These are phyloP conservation scores for Aldrovandia affinis DNA, from an alignment of 2,797 vertebrate species.

Conservation along the genomic window DNA sequence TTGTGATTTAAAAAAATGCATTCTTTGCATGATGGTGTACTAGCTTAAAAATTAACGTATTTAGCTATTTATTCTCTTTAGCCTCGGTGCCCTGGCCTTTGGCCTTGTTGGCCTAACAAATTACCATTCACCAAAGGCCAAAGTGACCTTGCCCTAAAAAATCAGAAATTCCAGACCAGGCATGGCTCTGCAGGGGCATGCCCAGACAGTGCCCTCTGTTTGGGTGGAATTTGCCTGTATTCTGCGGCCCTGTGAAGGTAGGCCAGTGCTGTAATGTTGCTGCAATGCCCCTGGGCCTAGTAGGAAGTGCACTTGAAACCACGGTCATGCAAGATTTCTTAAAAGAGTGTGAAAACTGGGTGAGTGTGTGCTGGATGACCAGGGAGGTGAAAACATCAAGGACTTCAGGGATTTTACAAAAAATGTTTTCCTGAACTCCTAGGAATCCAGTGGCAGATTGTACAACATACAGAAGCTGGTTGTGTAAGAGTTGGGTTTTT, in stretches of 20 bases:
- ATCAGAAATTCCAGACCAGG: no score
- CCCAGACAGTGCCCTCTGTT: not conserved
- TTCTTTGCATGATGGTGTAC: no score
- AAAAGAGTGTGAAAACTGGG: not conserved
- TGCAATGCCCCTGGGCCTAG: no score
- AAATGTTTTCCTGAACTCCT: not conserved
- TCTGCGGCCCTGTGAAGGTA: not conserved
- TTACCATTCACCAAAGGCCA: no score
- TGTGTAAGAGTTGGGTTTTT: not conserved
- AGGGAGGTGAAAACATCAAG: not conserved
- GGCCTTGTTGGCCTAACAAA: no score
- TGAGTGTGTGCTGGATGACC: not conserved
- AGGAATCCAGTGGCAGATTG: not conserved
- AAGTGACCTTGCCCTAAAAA: no score
- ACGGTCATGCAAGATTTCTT: not conserved
- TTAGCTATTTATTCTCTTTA: no score
- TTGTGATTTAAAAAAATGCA: no score
- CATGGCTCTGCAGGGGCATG: not conserved
- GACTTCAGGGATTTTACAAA: not conserved
- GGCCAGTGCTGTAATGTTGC: not conserved
- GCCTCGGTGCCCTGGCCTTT: no score
- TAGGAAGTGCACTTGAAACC: not conserved
- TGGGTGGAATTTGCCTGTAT: not conserved
- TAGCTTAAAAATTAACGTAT: no score
- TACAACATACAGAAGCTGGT: not conserved